Conservation (phyloP, 2,113 vertebrate genomes). For the Psittacula cyanocephala region DNA sequence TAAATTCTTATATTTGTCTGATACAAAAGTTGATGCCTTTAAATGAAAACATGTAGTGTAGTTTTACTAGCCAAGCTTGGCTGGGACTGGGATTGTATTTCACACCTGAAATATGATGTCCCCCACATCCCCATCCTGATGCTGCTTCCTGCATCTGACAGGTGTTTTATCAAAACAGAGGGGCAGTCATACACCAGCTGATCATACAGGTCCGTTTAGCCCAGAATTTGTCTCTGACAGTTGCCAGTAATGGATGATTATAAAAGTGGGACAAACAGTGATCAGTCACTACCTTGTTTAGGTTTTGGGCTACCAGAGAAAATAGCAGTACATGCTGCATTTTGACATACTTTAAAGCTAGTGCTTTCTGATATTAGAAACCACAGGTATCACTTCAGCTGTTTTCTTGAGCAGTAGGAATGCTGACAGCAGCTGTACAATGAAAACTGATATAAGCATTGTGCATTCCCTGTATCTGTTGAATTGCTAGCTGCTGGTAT, state of each 20-base stretch:
- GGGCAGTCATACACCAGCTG: background rate
- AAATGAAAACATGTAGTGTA: background rate
- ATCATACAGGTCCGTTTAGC: background rate
- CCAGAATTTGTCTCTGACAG: slow-evolving; percentile 14
- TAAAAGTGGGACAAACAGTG: background rate
- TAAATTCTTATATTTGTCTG: background rate
- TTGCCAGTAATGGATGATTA: slow-evolving; percentile 25
- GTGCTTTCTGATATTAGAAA: background rate
- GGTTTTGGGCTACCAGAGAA: background rate
- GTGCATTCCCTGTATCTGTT: background rate
- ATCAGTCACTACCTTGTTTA: slow-evolving; percentile 19
- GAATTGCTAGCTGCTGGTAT: background rate
- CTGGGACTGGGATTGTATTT: background rate
- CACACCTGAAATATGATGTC: background rate
- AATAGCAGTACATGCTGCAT: background rate
- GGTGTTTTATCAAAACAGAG: background rate
- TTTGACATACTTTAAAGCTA: slow-evolving; percentile 11
- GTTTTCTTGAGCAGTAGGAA: slow-evolving; percentile 14
- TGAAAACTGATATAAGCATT: background rate
- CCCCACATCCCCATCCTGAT: background rate
- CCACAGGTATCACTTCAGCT: slow-evolving; percentile 10
- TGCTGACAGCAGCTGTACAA: background rate
- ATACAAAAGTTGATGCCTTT: background rate
- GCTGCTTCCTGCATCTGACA: background rate
- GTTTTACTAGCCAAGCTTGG: background rate